These are phyloP conservation scores for Mirounga angustirostris DNA, from an alignment of 2,113 vertebrate genomes.

Conservation along the genomic window DNA sequence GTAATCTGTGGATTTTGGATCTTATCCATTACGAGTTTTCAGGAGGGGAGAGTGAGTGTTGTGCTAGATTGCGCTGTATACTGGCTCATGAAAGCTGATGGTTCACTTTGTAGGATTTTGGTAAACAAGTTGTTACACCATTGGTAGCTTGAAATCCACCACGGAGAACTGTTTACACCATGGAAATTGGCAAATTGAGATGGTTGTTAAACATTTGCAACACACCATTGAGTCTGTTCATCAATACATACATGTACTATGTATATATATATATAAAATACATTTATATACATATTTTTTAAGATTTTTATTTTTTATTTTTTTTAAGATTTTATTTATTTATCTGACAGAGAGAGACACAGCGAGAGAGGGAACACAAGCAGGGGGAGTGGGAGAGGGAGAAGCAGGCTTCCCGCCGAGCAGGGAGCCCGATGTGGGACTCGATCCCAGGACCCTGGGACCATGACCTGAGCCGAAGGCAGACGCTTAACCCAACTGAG, in stretches of 20 bases:
- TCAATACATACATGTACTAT: not conserved
- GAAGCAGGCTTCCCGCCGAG: too few species aligned
- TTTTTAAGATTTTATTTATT: not conserved
- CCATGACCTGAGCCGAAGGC: too few species aligned
- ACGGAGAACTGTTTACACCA: not conserved
- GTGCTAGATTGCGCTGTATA: not conserved
- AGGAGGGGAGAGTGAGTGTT: not conserved
- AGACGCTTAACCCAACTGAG: too few species aligned
- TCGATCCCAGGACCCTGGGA: too few species aligned
- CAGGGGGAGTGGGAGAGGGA: too few species aligned
- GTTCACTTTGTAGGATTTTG: not conserved
- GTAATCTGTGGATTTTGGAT: not conserved
- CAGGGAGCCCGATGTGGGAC: too few species aligned
- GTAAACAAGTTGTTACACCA: not conserved
- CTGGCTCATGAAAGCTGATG: not conserved
- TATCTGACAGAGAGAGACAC: not conserved
- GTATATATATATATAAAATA: not conserved
- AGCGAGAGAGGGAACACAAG: too few species aligned
- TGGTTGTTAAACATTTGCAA: not conserved
- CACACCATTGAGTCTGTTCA: not conserved
- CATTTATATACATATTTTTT: not conserved
- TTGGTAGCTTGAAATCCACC: not conserved
- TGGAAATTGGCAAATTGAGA: not conserved
- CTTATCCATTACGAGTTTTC: not conserved
- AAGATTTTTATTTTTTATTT: not conserved